These are phyloP conservation scores for Galeruca laticollis DNA, from an alignment of 2,888 invertebrate genomes.

Conservation along the genomic window DNA sequence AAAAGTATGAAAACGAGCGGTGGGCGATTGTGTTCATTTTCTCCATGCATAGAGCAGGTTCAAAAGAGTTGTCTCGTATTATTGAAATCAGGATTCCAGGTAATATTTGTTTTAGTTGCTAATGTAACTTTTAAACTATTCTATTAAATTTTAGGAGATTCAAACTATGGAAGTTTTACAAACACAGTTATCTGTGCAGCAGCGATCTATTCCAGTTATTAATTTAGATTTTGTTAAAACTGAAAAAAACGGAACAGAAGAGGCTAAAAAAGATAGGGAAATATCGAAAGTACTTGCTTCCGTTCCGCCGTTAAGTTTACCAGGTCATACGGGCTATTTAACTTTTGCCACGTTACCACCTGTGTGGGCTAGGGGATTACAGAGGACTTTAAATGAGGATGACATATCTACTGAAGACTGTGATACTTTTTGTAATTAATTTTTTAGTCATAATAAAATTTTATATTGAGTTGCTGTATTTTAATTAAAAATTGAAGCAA, in stretches of 20 bases:
- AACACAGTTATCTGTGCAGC: conserved; percentile 79
- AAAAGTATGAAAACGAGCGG: conserved; percentile 83
- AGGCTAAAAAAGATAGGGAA: conserved; percentile 60
- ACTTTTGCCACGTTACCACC: conserved; percentile 93
- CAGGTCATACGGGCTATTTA: conserved; percentile 97
- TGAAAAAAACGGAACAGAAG: conserved; percentile 55
- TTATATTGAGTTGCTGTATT: no score
- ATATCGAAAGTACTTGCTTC: conserved; percentile 69
- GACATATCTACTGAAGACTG: conserved; percentile 28
- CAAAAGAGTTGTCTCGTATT: conserved; percentile 86
- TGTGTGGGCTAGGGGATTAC: conserved; percentile 66
- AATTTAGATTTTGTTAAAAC: conserved; percentile 78
- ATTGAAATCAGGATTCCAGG: conserved; percentile 79
- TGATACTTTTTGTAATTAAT: neutral
- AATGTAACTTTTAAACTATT: neutral
- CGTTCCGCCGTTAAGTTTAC: conserved; percentile 78
- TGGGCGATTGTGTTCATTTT: conserved; percentile 96
- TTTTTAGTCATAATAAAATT: neutral
- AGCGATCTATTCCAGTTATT: conserved; percentile 74
- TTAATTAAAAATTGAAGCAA: no score
- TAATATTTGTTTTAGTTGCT: neutral
- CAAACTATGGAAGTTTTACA: conserved; percentile 90
- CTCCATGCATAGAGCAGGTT: conserved; percentile 99
- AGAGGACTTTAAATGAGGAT: conserved; percentile 47
- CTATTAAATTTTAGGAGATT: conserved; percentile 70